Percentiles rank a stretch among this genome's conserved stretches.
These are phyloP conservation scores for Antheraea mylitta DNA, from an alignment of 1,140 invertebrate genomes.

Conservation along the genomic window DNA sequence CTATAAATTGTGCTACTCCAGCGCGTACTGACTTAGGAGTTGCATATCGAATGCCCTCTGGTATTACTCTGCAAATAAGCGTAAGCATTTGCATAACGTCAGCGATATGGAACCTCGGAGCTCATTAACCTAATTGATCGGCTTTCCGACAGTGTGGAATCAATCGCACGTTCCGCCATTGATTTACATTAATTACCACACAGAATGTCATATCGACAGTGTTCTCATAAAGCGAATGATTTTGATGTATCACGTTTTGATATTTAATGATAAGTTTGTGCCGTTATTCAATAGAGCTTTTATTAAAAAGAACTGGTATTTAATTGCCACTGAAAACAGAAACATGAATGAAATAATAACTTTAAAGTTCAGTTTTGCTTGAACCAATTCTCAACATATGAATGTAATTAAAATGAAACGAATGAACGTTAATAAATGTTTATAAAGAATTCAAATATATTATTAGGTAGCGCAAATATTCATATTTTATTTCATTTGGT, in stretches of 20 bases:
- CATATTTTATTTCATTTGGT: no score
- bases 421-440: background rate
- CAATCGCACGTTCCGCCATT: constrained; percentile 72
- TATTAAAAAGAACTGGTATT: background rate
- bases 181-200: constrained; percentile 75
- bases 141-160: constrained; percentile 70
- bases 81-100: constrained; percentile 72
- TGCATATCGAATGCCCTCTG: constrained; percentile 32
- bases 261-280: constrained; percentile 36
- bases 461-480: no score
- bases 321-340: background rate
- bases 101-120: constrained; percentile 65
- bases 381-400: background rate
- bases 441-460: background rate
- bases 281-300: background rate
- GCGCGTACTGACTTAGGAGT: constrained; percentile 27
- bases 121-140: constrained; percentile 77
- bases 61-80: constrained; percentile 50
- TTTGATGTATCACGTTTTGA: constrained; percentile 60
- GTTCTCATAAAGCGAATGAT: constrained; percentile 62
- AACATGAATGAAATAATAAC: background rate
- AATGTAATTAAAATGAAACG: background rate
- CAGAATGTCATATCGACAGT: constrained; percentile 63
- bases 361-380: background rate
- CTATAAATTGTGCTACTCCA: constrained; percentile 30